These are phyloP conservation scores for Cerastis rubricosa DNA, from an alignment of 2,888 invertebrate genomes.

Conservation along the genomic window DNA sequence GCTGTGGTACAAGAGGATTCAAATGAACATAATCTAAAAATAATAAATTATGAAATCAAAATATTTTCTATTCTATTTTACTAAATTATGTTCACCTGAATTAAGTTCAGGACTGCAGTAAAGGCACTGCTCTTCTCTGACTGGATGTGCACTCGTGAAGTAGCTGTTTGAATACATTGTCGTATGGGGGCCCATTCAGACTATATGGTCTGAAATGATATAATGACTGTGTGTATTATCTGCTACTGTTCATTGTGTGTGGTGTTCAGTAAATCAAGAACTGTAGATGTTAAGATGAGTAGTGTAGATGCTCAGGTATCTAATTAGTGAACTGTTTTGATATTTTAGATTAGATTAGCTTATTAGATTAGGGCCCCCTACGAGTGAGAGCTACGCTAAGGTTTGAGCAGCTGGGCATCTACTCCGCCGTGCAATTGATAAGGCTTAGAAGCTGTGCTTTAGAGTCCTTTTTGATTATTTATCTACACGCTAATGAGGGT, in stretches of 20 bases:
- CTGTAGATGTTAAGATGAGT: neutral
- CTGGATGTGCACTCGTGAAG: neutral
- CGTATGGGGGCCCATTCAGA: neutral
- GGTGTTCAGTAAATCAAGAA: neutral
- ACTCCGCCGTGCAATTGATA: too few relatives aligned
- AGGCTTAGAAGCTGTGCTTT: too few relatives aligned
- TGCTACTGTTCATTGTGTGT: neutral
- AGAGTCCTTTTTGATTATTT: neutral
- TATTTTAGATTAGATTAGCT: neutral
- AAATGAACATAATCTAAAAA: neutral
- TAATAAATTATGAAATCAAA: too few relatives aligned
- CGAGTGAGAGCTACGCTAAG: neutral
- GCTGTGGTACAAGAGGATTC: neutral
- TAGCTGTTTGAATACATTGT: neutral
- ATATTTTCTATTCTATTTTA: too few relatives aligned
- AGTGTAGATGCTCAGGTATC: neutral
- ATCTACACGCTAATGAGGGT: constrained; percentile 39
- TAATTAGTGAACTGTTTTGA: neutral
- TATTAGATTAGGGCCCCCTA: neutral
- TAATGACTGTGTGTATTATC: neutral
- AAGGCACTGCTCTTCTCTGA: neutral
- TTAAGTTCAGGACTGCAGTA: neutral
- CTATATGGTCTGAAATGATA: neutral
- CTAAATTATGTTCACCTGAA: neutral
- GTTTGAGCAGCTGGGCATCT: neutral